These are phyloP conservation scores for Emmelina monodactyla DNA, from an alignment of 2,888 invertebrate genomes.

Conservation along the genomic window DNA sequence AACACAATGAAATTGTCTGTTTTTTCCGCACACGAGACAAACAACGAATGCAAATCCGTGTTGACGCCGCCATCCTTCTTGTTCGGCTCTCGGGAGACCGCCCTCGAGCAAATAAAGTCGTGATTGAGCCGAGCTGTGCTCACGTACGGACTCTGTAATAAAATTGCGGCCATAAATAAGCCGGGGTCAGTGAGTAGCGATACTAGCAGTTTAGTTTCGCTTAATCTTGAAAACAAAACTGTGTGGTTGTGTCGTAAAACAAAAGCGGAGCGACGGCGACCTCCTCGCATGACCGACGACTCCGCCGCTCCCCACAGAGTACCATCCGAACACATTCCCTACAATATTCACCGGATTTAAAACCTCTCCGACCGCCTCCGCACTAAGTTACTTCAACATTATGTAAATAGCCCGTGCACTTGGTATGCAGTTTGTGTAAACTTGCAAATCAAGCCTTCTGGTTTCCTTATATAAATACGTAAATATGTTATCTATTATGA, in stretches of 20 bases:
- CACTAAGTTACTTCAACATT: too few relatives aligned
- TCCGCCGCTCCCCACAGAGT: constrained; percentile 27
- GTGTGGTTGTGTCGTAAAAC: constrained; percentile 41
- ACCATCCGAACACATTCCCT: too few relatives aligned
- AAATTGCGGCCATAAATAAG: constrained; percentile 30
- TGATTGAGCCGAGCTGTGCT: constrained; percentile 51
- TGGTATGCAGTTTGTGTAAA: too few relatives aligned
- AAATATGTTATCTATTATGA: too few relatives aligned
- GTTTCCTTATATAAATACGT: too few relatives aligned
- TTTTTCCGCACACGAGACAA: constrained; percentile 59
- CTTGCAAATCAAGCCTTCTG: too few relatives aligned
- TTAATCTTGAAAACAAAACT: constrained; percentile 55
- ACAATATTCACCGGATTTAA: neutral
- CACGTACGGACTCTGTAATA: constrained; percentile 4
- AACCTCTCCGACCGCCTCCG: too few relatives aligned
- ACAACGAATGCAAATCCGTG: constrained; percentile 66
- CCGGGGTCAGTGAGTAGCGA: constrained; percentile 36
- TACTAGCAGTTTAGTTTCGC: constrained; percentile 48
- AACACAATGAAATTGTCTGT: constrained; percentile 61
- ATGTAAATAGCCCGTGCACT: too few relatives aligned
- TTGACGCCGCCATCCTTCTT: constrained; percentile 65
- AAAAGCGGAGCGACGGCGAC: constrained; percentile 25
- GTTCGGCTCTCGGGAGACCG: constrained; percentile 59
- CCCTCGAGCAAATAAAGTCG: constrained; percentile 52
- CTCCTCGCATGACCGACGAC: constrained; percentile 13